phyloP scores from a whole-genome alignment of 2,113 vertebrate genomes.

The Ceyx cyanopectus region DNA sequence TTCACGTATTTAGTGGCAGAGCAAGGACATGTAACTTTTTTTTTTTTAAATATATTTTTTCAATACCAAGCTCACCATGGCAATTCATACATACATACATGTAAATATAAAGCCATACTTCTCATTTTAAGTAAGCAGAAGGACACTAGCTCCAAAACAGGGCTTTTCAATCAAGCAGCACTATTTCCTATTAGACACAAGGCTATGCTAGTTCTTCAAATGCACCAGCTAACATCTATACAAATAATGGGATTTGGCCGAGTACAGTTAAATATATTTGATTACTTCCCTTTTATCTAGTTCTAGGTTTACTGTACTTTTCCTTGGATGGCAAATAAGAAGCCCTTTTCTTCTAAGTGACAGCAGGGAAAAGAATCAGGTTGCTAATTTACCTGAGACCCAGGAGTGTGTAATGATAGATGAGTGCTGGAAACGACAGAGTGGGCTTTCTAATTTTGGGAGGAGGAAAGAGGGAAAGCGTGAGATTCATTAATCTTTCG shows the following conservation, averaged over 20 bases:
- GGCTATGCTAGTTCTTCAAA: conserved; percentile 10
- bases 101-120: not conserved
- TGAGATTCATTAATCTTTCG: conserved; percentile 59
- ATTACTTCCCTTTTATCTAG: conserved; percentile 67
- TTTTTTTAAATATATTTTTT: not conserved
- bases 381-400: conserved; percentile 76
- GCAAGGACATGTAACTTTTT: not conserved
- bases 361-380: conserved; percentile 68
- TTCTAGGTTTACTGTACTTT: conserved; percentile 67
- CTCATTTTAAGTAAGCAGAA: not conserved
- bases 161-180: not conserved
- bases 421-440: conserved; percentile 55
- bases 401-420: conserved; percentile 66
- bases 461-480: conserved; percentile 20
- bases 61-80: not conserved
- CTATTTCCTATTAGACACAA: not conserved
- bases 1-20: rapidly evolving
- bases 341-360: conserved; percentile 74
- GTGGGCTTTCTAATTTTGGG: conserved; percentile 45
- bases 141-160: not conserved
- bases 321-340: conserved; percentile 70
- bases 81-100: not conserved
- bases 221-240: not conserved
- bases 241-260: conserved; percentile 56
- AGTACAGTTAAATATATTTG: conserved; percentile 61